Evolutionary conservation across 1,140 invertebrate species (phyloP).

Genomic region (Pseudomyrmex dendroicus): DNA sequence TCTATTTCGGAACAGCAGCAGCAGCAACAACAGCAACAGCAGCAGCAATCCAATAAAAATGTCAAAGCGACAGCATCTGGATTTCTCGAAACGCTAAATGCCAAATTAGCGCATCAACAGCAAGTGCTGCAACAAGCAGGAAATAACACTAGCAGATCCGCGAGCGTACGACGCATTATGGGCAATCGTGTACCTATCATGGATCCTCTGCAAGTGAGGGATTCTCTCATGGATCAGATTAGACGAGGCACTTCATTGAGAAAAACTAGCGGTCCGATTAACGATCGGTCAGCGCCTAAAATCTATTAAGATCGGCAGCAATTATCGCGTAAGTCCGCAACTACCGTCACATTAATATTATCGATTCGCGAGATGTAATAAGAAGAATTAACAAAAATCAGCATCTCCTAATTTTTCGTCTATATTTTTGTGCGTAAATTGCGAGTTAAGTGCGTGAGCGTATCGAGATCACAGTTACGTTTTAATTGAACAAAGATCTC

Average conservation of each 20-base stretch:
- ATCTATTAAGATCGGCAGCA: slow-evolving; percentile 85
- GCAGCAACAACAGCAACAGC: slow-evolving; percentile 21
- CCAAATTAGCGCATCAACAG: slow-evolving; percentile 88
- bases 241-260: slow-evolving; percentile 92
- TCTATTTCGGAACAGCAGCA: slow-evolving; percentile 43
- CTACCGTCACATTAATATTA: background rate
- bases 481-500: background rate
- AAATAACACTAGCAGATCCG: slow-evolving; percentile 87
- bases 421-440: slow-evolving; percentile 38
- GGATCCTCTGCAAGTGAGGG: slow-evolving; percentile 86
- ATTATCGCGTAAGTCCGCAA: slow-evolving; percentile 59
- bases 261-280: slow-evolving; percentile 87
- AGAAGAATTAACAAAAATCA: slow-evolving; percentile 7
- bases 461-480: slow-evolving; percentile 6
- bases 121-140: slow-evolving; percentile 83
- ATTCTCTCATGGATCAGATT: slow-evolving; percentile 95
- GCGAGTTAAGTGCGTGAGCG: slow-evolving; percentile 34
- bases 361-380: background rate
- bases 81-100: slow-evolving; percentile 91
- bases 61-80: slow-evolving; percentile 84
- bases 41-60: slow-evolving; percentile 73
- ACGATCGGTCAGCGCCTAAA: slow-evolving; percentile 89
- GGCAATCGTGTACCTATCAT: slow-evolving; percentile 83
- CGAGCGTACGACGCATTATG: slow-evolving; percentile 89
- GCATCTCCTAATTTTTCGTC: slow-evolving; percentile 46